phyloP scores from a whole-genome alignment of 2,797 vertebrate species.

The Margarornis squamiger region DNA sequence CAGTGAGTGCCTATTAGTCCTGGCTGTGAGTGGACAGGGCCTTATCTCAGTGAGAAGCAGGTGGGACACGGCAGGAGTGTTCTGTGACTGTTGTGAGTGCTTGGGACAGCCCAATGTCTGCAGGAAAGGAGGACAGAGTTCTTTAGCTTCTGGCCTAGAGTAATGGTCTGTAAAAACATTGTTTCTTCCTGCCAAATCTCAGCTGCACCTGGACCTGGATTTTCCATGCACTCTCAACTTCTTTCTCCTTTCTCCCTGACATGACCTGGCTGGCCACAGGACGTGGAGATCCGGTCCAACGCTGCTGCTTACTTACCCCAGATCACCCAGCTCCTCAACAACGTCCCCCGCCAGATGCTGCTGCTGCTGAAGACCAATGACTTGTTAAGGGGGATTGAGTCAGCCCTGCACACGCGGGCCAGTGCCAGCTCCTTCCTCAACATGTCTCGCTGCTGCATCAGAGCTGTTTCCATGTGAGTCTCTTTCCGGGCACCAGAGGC shows the following conservation, averaged over 20 bases:
- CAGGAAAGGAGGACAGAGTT: neutral
- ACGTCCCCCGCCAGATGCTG: slow-evolving; percentile 92
- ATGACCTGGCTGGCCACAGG: slow-evolving; percentile 72
- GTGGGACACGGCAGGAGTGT: neutral
- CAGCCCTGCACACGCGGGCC: slow-evolving; percentile 85
- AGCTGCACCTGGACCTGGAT: neutral
- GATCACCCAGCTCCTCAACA: slow-evolving; percentile 91
- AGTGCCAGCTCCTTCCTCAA: slow-evolving; percentile 92
- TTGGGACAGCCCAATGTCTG: neutral
- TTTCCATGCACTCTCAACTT: neutral
- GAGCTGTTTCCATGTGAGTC: slow-evolving; percentile 85
- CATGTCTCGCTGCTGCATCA: slow-evolving; percentile 94
- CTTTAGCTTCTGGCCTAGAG: neutral
- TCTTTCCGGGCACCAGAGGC: neutral
- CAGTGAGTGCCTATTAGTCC: neutral
- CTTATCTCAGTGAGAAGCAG: neutral
- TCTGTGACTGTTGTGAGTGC: neutral
- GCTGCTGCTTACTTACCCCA: slow-evolving; percentile 90
- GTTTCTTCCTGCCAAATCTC: neutral
- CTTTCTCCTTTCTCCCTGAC: slow-evolving; percentile 15
- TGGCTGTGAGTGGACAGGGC: neutral
- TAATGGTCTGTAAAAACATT: neutral
- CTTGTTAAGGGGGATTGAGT: slow-evolving; percentile 91
- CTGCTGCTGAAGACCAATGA: slow-evolving; percentile 97
- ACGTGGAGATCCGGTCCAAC: slow-evolving; percentile 87